Base-by-base conservation (phyloP, 1,140 invertebrate genomes). In the Monochamus saltuarius region DNA sequence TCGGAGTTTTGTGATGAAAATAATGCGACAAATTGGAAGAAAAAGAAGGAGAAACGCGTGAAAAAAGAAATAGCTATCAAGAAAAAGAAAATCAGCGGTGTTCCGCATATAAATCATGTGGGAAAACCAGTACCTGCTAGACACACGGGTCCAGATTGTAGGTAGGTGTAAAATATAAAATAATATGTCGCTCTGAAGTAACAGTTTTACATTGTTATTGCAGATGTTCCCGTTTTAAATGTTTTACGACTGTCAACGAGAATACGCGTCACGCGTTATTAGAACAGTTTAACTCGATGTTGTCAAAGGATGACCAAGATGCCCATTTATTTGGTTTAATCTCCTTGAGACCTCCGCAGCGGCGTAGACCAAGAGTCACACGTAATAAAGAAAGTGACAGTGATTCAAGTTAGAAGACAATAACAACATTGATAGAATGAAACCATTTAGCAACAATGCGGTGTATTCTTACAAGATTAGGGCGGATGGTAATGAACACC, bases 301-400 rank as follows among this genome's bases (percentile, higher is more conserved):
- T 40, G 13, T 56, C 53, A 16, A 42, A 56, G 34, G 38, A 56
- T 56, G 53, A 56, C 42, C 53, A 56, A 43, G 53, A 56, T 56
- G 40, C 53, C 38, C 19, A 56, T 19, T 35, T 56, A 19, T 17
- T 39, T 56, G 53, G 53, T 39, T 56, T 56, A 45, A 43, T 56
- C 39, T 17, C 53, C 14, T 43, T 56, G 17, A 43, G 37, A 29
- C 22, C 22, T 29, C 22, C 22, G 22, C 22, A 29, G 22, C 22
- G 22, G 22, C 22, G 22, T 29, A 29, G 22, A 29, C 22, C 22
- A 29, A 29, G 22, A 29, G 22, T 29, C 22, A 6, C 6, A 29
- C 22, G 22, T 43, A 11, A 45, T 10, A 39, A 45, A 4, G 39
- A 45, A 34, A 34, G 19, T 22, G 36, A 38, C 43, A 56, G 13